A percentile compares a stretch with the other conserved stretches of the same genome.
Conservation (phyloP, 92 coral and sea anemone species). For the Umimayanthus kanabou region DNA sequence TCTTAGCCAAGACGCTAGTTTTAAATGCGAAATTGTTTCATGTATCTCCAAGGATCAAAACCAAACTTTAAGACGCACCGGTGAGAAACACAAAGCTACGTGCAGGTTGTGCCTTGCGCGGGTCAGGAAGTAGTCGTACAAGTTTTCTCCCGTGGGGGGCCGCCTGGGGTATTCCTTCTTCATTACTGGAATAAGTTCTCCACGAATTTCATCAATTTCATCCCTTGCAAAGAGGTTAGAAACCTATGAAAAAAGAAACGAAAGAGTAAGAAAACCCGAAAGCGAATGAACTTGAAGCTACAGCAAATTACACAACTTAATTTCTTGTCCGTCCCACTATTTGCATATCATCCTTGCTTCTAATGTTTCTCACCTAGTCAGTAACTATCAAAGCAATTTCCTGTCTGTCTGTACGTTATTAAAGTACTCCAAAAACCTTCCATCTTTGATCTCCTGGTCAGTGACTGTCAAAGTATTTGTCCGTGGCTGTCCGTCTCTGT, state of each 20-base stretch:
- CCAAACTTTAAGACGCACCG: conserved; percentile 59
- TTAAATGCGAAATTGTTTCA: too few relatives aligned
- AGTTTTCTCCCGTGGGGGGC: conserved; percentile 95
- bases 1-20: too few relatives aligned
- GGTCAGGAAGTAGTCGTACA: conserved; percentile 93
- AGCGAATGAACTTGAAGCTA: too few relatives aligned
- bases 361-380: too few relatives aligned
- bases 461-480: conserved; percentile 75
- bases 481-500: neutral
- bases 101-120: conserved; percentile 95
- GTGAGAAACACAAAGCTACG: conserved; percentile 92
- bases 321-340: too few relatives aligned
- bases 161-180: conserved; percentile 95
- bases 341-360: too few relatives aligned
- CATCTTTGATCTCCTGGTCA: conserved; percentile 90
- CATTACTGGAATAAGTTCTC: conserved; percentile 96
- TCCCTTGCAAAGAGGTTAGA: conserved; percentile 96
- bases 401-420: conserved; percentile 63
- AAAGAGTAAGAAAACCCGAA: too few relatives aligned
- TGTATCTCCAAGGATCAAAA: too few relatives aligned
- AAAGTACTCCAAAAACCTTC: conserved; percentile 56
- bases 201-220: conserved; percentile 95
- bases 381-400: too few relatives aligned
- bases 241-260: conserved; percentile 44
- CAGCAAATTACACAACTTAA: too few relatives aligned